Base-by-base conservation (phyloP, 2,888 invertebrate species). In the Eilema griseolum region DNA sequence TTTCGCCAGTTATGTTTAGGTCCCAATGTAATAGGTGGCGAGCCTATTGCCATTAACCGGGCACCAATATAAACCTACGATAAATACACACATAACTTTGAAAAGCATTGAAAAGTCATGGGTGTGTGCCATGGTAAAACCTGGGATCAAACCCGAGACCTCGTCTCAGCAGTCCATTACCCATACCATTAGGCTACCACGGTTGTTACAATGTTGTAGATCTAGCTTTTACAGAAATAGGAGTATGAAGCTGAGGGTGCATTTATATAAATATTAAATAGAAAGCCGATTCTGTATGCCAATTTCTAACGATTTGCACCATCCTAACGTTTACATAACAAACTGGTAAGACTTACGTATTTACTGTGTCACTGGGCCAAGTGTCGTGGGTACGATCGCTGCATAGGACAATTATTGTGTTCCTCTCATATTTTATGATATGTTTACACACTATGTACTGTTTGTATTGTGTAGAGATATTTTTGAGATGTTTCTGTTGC, bases 381-480 rank as follows among this genome's bases (percentile, higher is more conserved):
- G 12, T 59, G 24, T 59, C 23, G 59, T 24, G 24, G 20, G 46
- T 52, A 52, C 52, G 10, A 52, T 52, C 20, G 10, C n/a, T 52
- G 37, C 37, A 62, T 64, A 52, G 26, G 46, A 28, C 33, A 56
- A 60, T 33, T 66, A 67, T 11, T 64, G 63, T 26, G 23, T 8
- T 59, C 12, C 23, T 24, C 3, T 26, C 12, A 70, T 70, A 46
- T 46, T 46, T 2, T 20, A 41, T 16, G 16, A 41, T 16, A 37
- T 37, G 1, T 16, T 14, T 14, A 14, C 20, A 46, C 46, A 20
- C 5, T 46, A 7, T 7, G 46, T 46, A 7, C 7, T 4, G 8
- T 20, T 46, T 7, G n/a, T 52, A 52, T n/a, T 52, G n/a, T 52
- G 52, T 10, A 52, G 10, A 52, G 5, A n/a, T 52, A 41, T 41